phyloP scores from a whole-genome alignment of 1,140 invertebrate species.

The Tetramorium alpestre region DNA sequence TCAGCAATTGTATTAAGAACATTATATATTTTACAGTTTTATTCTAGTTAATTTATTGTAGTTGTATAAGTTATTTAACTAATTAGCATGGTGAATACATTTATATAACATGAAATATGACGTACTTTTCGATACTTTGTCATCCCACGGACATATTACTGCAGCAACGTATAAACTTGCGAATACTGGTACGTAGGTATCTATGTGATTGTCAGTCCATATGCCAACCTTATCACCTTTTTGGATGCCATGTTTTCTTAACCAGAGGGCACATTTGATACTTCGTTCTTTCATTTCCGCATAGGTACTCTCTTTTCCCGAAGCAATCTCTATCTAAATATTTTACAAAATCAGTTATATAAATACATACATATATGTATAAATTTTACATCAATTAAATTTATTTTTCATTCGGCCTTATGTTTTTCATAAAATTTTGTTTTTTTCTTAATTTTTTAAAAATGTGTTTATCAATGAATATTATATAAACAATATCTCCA shows the following conservation, averaged over 20 bases:
- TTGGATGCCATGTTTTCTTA: conserved; percentile 76
- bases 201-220: conserved; percentile 83
- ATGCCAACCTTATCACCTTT: conserved; percentile 82
- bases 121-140: conserved; percentile 46
- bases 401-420: background rate
- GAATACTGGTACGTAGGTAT: conserved; percentile 83
- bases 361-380: too few relatives aligned
- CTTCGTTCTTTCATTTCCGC: conserved; percentile 46
- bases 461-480: background rate
- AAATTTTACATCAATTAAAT: background rate
- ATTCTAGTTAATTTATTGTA: background rate
- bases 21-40: background rate
- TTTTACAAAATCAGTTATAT: background rate
- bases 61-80: background rate
- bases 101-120: conserved; percentile 5
- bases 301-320: conserved; percentile 21
- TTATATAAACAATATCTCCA: background rate
- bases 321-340: conserved; percentile 14
- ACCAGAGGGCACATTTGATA: conserved; percentile 38
- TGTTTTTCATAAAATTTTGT: background rate
- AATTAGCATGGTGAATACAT: background rate
- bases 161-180: conserved; percentile 83
- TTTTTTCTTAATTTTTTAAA: background rate
- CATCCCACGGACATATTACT: conserved; percentile 66
- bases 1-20: background rate